Base-by-base conservation (phyloP, 2,113 vertebrate species). In the Argyrosomus japonicus region DNA sequence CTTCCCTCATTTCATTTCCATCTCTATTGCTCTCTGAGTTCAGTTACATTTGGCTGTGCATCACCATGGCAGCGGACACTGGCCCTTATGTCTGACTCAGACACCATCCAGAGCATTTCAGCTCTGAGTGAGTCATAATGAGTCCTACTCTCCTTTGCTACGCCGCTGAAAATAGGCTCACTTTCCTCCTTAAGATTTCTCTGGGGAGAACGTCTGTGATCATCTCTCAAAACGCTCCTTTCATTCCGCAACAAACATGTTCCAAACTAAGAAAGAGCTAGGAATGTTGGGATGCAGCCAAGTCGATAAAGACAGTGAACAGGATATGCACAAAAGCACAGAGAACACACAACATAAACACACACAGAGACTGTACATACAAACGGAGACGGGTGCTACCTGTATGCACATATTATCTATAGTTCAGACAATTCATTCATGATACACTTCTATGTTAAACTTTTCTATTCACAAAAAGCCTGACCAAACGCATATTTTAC, bases 61-160 rank as follows among this genome's bases (percentile, higher is more conserved):
- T 92, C 87, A 83, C 81, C 90, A 90, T 90, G 87, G 88, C 86
- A 91, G 88, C 86, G 83, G 87, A 90, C 89, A 83, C 60, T 87
- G 75, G 88, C 86, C 87, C 84, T 81, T 23, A 43, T 58, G 68
- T 84, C 83, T 88, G 87, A 86, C 77, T 89, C 89, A 85, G 87
- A 89, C 82, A 88, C 86, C 78, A 91, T 89, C 85, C 82, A 75
- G 84, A 81, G 83, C 77, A 27, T 85, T 91, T 90, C 82, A 87
- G 87, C 86, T 77, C 81, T 62, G 77, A 88, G 88, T 87, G 90
- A 92, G 83, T 91, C 87, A 86, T 88, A 87, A 89, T 91, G 89
- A 91, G 79, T 88, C 84, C 81, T 60, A 61, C 88, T 89, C 89
- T 87, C 62, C 74, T 1, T 79, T 43, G 82, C 85, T 75, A 48